These are phyloP conservation scores for Unio pictorum DNA, from an alignment of 2,888 invertebrate species.

Conservation along the genomic window DNA sequence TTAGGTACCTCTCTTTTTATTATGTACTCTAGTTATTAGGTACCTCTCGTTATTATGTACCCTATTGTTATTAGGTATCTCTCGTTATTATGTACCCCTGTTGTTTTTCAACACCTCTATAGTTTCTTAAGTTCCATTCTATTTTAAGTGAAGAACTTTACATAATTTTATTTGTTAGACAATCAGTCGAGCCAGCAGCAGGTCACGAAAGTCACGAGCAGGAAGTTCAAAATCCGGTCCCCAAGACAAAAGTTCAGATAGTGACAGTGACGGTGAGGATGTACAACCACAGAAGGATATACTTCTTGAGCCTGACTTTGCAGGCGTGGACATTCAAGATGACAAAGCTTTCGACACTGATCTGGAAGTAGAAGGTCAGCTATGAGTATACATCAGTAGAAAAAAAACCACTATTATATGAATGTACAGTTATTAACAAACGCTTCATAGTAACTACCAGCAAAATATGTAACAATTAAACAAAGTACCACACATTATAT, in stretches of 20 bases:
- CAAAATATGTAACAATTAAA: background rate
- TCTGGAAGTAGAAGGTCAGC: slow-evolving; percentile 64
- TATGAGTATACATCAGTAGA: background rate
- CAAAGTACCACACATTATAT: slow-evolving; percentile 15
- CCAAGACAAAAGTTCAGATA: slow-evolving; percentile 47
- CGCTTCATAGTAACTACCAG: background rate
- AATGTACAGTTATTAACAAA: background rate
- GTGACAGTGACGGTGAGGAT: slow-evolving; percentile 49
- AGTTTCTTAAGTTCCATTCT: no score
- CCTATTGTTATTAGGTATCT: no score
- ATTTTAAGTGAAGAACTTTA: no score
- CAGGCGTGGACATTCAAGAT: slow-evolving; percentile 48
- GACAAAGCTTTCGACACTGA: slow-evolving; percentile 70
- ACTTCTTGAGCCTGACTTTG: slow-evolving; percentile 40
- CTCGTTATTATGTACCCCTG: no score
- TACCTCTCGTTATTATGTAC: no score
- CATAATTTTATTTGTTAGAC: slow-evolving; percentile 39
- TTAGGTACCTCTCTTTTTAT: no score
- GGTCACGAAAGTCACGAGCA: slow-evolving; percentile 45
- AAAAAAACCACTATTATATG: background rate
- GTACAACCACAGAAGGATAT: background rate
- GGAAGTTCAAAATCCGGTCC: slow-evolving; percentile 43
- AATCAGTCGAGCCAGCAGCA: slow-evolving; percentile 54
- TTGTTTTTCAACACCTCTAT: no score
- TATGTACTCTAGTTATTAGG: no score